Base-by-base conservation (phyloP, 2,888 invertebrate genomes). In the Piscicola geometra region DNA sequence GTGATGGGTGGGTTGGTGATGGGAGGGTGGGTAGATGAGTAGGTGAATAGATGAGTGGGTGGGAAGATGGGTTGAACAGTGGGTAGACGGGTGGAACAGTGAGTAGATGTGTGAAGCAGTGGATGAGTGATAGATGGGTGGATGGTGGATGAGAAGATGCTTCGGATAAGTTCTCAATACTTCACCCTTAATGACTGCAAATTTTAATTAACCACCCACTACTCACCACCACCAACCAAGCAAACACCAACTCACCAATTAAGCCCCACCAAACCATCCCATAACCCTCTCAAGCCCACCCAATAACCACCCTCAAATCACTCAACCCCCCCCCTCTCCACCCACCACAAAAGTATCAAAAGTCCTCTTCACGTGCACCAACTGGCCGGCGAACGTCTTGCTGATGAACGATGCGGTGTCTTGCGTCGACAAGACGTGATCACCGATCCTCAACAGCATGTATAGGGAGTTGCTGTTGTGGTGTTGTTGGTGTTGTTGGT, bases 381-480 rank as follows among this genome's bases (percentile, higher is more conserved):
- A 87, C 71, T 92, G 90, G 25, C 91, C 92, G 15, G 92, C 94
- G 83, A 93, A 93, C 12, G 92, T 91, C 88, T 92, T 92, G 81
- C 92, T 91, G 47, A 94, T 88, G 86, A 92, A 94, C 41, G 93
- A 92, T 77, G 93, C 92, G 71, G 91, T 89, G 84, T 93, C 91
- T 86, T 93, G 91, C 0, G 93, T 91, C 36, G 92, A 92, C 89
- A 94, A 91, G 35, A 95, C 95, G 84, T 97, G 95, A 82, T 93
- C 92, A 79, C 93, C 93, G 82, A 95, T 88, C 80, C 93, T 90
- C 21, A 96, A 96, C 82, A 97, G 88, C 78, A 95, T 92, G 81
- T 94, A 93, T 89, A 97, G 92, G 74, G 93, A 94, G 84, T 94
- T 94, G 86, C 94, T 95, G 82, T 47, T 18, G 41, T 41, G 41